These are phyloP conservation scores for Muraenolepis orangiensis DNA, from an alignment of 2,797 vertebrate species.

Conservation along the genomic window DNA sequence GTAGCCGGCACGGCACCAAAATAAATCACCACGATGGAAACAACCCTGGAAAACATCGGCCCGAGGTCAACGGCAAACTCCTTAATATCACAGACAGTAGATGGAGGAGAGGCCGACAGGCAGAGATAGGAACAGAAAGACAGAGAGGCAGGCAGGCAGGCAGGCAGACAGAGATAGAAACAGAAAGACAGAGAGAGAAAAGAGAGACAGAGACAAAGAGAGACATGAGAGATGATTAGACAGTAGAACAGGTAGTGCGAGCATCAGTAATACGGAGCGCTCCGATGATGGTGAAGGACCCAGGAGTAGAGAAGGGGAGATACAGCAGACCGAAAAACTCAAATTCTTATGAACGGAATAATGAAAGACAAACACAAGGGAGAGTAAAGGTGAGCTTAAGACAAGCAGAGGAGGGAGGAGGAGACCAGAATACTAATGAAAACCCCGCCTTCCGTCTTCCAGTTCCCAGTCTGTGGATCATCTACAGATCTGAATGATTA, in stretches of 20 bases:
- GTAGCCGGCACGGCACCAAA: slow-evolving; percentile 34
- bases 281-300: no score
- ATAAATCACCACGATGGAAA: slow-evolving; percentile 29
- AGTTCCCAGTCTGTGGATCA: not conserved
- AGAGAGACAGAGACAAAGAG: not conserved
- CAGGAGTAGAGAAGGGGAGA: not conserved
- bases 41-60: slow-evolving; percentile 30
- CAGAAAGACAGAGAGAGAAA: no score
- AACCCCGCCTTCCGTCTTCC: not conserved
- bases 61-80: slow-evolving; percentile 19
- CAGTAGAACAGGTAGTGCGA: no score
- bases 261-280: no score
- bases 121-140: not conserved
- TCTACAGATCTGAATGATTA: no score
- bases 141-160: no score
- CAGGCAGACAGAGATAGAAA: no score
- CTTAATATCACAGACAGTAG: slow-evolving; percentile 7
- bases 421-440: no score
- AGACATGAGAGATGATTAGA: not conserved
- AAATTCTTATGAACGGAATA: not conserved
- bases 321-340: not conserved
- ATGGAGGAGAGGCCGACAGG: not conserved
- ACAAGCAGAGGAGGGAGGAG: not conserved
- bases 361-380: not conserved
- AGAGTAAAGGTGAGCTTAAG: not conserved